A percentile compares a stretch with the other conserved stretches of the same genome.
phyloP scores from a whole-genome alignment of 2,113 vertebrate genomes.

The Ramphastos sulfuratus region DNA sequence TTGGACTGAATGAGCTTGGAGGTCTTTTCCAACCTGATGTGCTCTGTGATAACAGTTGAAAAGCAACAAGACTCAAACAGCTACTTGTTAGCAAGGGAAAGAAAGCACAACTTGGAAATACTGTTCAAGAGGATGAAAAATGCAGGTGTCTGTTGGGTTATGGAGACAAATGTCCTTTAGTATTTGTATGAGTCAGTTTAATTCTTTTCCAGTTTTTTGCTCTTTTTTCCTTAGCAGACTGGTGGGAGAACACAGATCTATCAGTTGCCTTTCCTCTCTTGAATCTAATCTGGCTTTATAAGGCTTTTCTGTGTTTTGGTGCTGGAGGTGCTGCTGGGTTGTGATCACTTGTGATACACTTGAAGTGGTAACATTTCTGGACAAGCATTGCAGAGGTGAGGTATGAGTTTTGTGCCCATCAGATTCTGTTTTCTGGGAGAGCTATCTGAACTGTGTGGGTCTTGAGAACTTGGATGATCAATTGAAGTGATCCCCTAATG shows the following conservation, averaged over 20 bases:
- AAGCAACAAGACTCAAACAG: neutral
- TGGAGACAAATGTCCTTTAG: conserved; percentile 16
- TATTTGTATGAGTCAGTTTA: conserved; percentile 45
- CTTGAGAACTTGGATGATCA: neutral
- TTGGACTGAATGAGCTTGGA: too few relatives aligned
- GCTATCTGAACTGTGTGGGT: neutral
- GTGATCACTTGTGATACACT: neutral
- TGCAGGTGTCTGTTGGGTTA: conserved; percentile 9
- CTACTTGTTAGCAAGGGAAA: neutral
- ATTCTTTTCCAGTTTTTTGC: conserved; percentile 19
- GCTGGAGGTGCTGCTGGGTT: neutral
- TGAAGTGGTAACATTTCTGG: neutral
- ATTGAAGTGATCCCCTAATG: neutral
- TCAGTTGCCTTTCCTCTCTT: neutral
- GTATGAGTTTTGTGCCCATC: neutral
- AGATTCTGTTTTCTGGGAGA: neutral
- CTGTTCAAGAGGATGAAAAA: conserved; percentile 30
- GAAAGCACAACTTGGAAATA: neutral
- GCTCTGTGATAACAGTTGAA: neutral
- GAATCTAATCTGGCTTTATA: neutral
- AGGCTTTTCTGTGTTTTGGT: neutral
- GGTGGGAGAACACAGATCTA: neutral
- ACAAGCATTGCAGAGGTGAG: neutral
- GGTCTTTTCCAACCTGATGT: too few relatives aligned
- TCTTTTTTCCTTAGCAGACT: neutral